Conservation (phyloP, 2,797 vertebrate species). For the Acanthornis magna region DNA sequence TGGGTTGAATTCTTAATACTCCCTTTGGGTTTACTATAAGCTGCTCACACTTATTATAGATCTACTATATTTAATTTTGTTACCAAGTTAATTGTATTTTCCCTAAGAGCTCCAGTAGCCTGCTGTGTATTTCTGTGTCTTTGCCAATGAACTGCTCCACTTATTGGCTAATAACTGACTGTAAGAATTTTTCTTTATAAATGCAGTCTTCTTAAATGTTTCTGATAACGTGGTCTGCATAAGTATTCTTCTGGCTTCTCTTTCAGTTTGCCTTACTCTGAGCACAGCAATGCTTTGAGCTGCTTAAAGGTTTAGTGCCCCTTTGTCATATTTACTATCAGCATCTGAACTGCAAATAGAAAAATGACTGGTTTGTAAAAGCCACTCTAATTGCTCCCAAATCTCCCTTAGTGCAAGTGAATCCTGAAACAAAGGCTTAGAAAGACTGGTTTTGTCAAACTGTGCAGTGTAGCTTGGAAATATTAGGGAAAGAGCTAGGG, state of each 20-base stretch:
- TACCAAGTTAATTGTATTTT: constrained; percentile 62
- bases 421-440: constrained; percentile 21
- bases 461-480: background rate
- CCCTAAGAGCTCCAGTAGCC: constrained; percentile 41
- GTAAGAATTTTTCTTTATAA: constrained; percentile 33
- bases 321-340: constrained; percentile 49
- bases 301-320: constrained; percentile 14
- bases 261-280: background rate
- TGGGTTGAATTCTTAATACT: constrained; percentile 44
- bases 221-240: background rate
- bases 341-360: background rate
- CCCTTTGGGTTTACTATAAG: constrained; percentile 53
- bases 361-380: constrained; percentile 20
- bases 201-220: constrained; percentile 15
- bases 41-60: constrained; percentile 47
- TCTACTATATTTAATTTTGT: constrained; percentile 61
- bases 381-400: background rate
- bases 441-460: background rate
- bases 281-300: background rate
- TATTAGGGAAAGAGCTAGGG: background rate
- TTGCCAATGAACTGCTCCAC: constrained; percentile 43
- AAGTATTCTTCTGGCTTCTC: background rate
- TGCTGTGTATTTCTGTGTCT: constrained; percentile 43
- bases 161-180: constrained; percentile 55
- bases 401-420: background rate